These are phyloP conservation scores for Stegana nigrithorax DNA, from an alignment of 2,888 invertebrate species.

Conservation along the genomic window DNA sequence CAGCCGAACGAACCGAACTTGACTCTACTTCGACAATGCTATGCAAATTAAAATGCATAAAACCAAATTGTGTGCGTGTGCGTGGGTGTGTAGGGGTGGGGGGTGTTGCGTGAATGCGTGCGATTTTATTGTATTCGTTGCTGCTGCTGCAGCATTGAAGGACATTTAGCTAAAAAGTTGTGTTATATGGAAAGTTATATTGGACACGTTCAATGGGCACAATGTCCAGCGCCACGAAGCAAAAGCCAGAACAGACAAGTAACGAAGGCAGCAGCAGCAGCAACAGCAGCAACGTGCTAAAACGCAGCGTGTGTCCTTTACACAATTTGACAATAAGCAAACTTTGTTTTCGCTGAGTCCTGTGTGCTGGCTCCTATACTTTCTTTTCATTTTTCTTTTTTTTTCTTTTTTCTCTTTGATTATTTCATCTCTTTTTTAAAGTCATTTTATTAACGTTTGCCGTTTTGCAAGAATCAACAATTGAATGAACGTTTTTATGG, in stretches of 20 bases:
- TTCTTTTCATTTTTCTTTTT: conserved; percentile 9
- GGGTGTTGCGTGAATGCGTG: too few species aligned
- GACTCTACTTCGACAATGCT: not conserved
- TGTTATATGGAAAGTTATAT: conserved; percentile 56
- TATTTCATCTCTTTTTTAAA: not conserved
- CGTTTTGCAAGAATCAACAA: conserved; percentile 6
- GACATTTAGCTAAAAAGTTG: conserved; percentile 43
- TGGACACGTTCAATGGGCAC: conserved; percentile 58
- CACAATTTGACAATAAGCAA: conserved; percentile 24
- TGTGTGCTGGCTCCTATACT: not conserved
- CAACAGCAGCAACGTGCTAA: not conserved
- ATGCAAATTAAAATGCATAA: conserved; percentile 18
- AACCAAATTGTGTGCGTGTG: not conserved
- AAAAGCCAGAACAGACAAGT: conserved; percentile 43
- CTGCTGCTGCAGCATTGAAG: too few species aligned
- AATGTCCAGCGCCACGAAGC: not conserved
- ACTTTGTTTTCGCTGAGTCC: not conserved
- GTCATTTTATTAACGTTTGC: not conserved
- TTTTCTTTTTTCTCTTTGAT: not conserved
- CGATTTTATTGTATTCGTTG: not conserved
- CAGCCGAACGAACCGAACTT: not conserved
- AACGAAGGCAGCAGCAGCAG: conserved; percentile 39
- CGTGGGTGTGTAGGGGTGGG: too few species aligned
- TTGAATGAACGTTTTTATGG: conserved; percentile 14
- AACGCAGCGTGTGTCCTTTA: conserved; percentile 12